Evolutionary conservation across 1,140 invertebrate genomes (phyloP), one percentile per base, ranked within the genome.

Genomic region (Hyposmocoma kahamanoa): DNA sequence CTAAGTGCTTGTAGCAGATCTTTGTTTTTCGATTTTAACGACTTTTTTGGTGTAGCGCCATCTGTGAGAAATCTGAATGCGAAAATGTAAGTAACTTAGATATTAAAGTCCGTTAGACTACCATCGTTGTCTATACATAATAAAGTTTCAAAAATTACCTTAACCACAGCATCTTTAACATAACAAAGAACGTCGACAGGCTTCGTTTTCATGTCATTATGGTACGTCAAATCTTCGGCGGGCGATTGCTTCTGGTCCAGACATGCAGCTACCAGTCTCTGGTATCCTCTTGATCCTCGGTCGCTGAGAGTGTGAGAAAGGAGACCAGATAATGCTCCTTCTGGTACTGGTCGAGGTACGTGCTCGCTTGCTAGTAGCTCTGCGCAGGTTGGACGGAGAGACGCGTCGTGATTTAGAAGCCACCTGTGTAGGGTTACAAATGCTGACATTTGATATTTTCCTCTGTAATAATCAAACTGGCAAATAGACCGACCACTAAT

Each of bases 331-430:
- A 97, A 68, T 66, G 94, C 92, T 8, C 90, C 90, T 68, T 96
- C 95, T 71, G 96, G 94, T 21, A 96, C 89, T 87, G 91, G 22
- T 90, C 81, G 92, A 3, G 97, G 96, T 5, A 98, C 85, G 56
- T 93, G 90, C 48, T 94, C 90, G 0, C 94, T 96, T 39, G 91
- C 86, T 3, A 98, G 84, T 10, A 98, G 83, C 74, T 98, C 95
- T 50, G 91, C 87, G 8, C 95, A 93, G 0, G 95, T 94, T 0
- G 97, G 97, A 17, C 97, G 87, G 57, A 91, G 87, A 43, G 88
- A 89, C 0, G 95, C 91, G 80, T 98, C 94, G 67, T 98, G 96
- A 72, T 92, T 92, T 20, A 98, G 78, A 24, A 98, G 81, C 93
- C 93, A 96, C 44, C 91, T 82, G 59, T n/a, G n/a, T n/a, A n/a